phyloP scores from a whole-genome alignment of 2,797 vertebrate species.

The Perdix hodgsoniae region DNA sequence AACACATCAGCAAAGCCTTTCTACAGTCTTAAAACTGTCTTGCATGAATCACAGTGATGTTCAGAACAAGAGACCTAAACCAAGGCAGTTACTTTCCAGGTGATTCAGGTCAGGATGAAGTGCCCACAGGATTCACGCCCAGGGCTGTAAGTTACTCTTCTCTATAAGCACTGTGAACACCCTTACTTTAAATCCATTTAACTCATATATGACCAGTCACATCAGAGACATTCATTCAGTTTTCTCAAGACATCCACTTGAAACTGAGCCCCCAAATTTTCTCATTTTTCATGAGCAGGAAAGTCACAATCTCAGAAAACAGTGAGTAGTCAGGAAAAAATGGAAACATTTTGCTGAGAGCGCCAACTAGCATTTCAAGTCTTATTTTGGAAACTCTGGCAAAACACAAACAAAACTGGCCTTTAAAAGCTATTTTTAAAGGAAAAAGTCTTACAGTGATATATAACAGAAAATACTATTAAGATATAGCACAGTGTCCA shows the following conservation, averaged over 20 bases:
- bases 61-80: not conserved
- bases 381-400: not conserved
- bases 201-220: not conserved
- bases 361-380: not conserved
- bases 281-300: not conserved
- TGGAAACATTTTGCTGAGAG: not conserved
- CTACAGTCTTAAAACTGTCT: not conserved
- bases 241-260: not conserved
- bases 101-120: not conserved
- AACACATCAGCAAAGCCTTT: not conserved
- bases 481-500: not conserved
- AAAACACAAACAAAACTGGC: not conserved
- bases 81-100: not conserved
- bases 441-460: not conserved
- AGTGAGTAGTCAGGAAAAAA: not conserved
- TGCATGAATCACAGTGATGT: fast-evolving
- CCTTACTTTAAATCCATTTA: not conserved
- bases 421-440: not conserved
- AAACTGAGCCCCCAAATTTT: not conserved
- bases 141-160: not conserved
- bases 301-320: not conserved
- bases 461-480: not conserved
- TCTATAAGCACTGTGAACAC: not conserved
- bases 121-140: not conserved
- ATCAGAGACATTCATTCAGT: not conserved